These are phyloP conservation scores for Danio aesculapii DNA, from an alignment of 2,797 vertebrate species.

Conservation along the genomic window DNA sequence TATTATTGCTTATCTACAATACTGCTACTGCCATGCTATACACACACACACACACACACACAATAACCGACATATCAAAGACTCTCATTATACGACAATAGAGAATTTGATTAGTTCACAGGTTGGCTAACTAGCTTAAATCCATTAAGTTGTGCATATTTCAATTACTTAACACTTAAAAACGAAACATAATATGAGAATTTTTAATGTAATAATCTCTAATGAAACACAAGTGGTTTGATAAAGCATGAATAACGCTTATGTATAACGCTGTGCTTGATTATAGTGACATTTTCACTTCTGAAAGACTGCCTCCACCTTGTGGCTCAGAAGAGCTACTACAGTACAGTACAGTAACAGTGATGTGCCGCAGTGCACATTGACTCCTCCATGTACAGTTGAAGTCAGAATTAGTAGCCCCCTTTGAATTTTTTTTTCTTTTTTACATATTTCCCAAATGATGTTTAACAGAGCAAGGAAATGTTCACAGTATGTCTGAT, in stretches of 20 bases:
- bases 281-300: background rate
- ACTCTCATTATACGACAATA: background rate
- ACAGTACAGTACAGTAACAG: background rate
- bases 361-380: background rate
- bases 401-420: too few relatives aligned
- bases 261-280: background rate
- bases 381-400: background rate
- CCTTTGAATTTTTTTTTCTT: too few relatives aligned
- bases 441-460: too few relatives aligned
- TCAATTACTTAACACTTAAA: background rate
- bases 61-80: background rate
- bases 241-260: background rate
- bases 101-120: background rate
- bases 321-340: constrained; percentile 55
- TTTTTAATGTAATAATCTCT: background rate
- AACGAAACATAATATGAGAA: background rate
- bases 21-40: too few relatives aligned
- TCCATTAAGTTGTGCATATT: background rate
- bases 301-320: constrained; percentile 67
- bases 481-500: too few relatives aligned
- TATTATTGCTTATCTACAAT: too few relatives aligned
- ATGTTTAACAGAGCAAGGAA: too few relatives aligned
- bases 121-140: background rate
- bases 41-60: background rate
- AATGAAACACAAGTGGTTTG: background rate